A percentile compares a stretch with the other conserved stretches of the same genome.
These are phyloP conservation scores for Perca fluviatilis DNA, from an alignment of 2,113 vertebrate species.

Conservation along the genomic window DNA sequence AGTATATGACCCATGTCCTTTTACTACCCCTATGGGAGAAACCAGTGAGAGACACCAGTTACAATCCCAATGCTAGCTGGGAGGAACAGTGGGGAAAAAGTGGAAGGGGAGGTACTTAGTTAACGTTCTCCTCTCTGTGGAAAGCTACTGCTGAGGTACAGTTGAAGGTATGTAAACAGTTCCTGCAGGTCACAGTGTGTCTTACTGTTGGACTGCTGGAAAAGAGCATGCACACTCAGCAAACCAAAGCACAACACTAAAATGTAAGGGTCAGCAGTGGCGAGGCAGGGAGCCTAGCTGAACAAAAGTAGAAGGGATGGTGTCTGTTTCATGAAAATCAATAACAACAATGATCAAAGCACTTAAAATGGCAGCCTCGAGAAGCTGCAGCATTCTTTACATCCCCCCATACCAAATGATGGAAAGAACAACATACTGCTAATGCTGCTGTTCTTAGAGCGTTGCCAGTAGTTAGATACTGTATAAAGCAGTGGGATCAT, in stretches of 20 bases:
- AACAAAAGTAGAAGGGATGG: background rate
- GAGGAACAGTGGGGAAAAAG: background rate
- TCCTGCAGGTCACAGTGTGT: constrained; percentile 1
- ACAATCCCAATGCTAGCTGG: constrained; percentile 18
- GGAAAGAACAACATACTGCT: background rate
- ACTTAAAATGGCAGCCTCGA: background rate
- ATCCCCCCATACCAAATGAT: background rate
- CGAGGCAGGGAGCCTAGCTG: background rate
- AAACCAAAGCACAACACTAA: background rate
- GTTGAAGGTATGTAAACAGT: constrained; percentile 42
- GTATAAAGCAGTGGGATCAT: background rate
- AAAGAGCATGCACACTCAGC: constrained; percentile 18
- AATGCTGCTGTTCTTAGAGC: constrained; percentile 9
- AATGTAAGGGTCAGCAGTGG: constrained; percentile 2
- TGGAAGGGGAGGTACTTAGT: background rate
- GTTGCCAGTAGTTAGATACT: background rate
- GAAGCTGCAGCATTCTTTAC: background rate
- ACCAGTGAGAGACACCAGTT: background rate
- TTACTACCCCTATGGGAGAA: constrained; percentile 5
- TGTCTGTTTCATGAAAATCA: background rate
- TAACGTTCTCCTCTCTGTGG: background rate
- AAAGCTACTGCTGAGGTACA: constrained; percentile 12
- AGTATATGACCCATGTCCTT: constrained; percentile 13
- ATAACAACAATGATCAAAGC: background rate
- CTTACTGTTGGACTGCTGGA: constrained; percentile 3